A percentile compares a stretch with the other conserved stretches of the same genome.
Conservation (phyloP, 2,888 invertebrate species). For the Nowickia ferox region DNA sequence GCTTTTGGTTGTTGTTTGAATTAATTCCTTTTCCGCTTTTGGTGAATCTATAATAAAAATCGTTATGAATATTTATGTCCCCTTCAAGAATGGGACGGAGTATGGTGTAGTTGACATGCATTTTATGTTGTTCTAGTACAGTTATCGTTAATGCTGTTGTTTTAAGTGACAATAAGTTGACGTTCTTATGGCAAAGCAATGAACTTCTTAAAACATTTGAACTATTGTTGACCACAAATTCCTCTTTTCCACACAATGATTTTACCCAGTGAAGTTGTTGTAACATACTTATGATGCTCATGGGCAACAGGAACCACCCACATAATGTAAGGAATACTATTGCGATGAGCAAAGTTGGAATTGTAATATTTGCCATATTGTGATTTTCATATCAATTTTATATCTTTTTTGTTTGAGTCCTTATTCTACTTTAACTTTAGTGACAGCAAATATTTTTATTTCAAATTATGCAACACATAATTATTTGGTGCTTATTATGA, state of each 20-base stretch:
- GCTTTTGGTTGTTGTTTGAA: slow-evolving; percentile 50
- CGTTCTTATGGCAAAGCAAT: slow-evolving; percentile 30
- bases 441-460: slow-evolving; percentile 43
- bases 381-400: background rate
- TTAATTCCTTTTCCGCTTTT: slow-evolving; percentile 72
- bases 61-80: slow-evolving; percentile 55
- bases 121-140: background rate
- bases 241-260: background rate
- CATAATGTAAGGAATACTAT: background rate
- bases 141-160: slow-evolving; percentile 15
- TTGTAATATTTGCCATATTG: slow-evolving; percentile 24
- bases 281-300: background rate
- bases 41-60: slow-evolving; percentile 73
- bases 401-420: background rate
- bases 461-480: slow-evolving; percentile 26
- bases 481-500: background rate
- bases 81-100: slow-evolving; percentile 2
- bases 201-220: slow-evolving; percentile 42
- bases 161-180: slow-evolving; percentile 7
- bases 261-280: background rate
- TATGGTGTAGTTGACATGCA: background rate
- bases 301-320: slow-evolving; percentile 10
- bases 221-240: slow-evolving; percentile 24
- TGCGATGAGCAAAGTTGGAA: slow-evolving; percentile 34
- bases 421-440: background rate